phyloP scores from a whole-genome alignment of 2,113 vertebrate species.

The Ciconia stormi region DNA sequence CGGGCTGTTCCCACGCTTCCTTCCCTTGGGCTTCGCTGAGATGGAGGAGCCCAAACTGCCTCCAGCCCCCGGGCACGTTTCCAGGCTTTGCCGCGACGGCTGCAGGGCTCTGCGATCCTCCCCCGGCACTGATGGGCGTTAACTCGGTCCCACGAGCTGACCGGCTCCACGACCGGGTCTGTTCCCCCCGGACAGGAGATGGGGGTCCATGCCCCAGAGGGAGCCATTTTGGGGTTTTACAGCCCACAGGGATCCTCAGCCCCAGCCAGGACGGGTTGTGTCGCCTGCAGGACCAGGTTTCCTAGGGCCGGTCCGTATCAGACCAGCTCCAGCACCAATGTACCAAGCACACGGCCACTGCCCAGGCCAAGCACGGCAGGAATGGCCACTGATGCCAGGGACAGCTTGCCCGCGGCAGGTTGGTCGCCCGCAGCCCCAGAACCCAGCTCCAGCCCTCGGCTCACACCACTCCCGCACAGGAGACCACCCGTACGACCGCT shows the following conservation, averaged over 20 bases:
- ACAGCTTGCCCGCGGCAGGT: neutral
- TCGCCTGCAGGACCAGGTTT: neutral
- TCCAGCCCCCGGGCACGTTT: rapidly evolving
- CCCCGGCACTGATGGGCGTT: rapidly evolving
- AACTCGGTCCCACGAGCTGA: rapidly evolving
- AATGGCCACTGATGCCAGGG: neutral
- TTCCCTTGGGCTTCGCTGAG: neutral
- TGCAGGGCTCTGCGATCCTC: neutral
- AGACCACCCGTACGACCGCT: neutral
- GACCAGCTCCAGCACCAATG: neutral
- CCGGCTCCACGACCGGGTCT: rapidly evolving
- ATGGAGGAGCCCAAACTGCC: neutral
- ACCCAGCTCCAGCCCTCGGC: neutral
- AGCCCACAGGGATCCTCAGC: rapidly evolving
- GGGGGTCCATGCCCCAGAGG: rapidly evolving
- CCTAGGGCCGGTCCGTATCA: neutral
- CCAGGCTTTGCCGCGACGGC: rapidly evolving
- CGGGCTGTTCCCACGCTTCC: neutral
- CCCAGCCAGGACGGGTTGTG: neutral
- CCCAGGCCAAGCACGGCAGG: neutral
- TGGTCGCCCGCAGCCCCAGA: neutral
- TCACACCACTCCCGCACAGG: neutral
- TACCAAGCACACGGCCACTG: neutral
- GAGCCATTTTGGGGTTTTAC: neutral
- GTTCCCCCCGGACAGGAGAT: neutral